Percentiles rank a stretch among this genome's conserved stretches.
Evolutionary conservation across 1,140 invertebrate species (phyloP).

Genomic region (Oryctes rhinoceros): DNA sequence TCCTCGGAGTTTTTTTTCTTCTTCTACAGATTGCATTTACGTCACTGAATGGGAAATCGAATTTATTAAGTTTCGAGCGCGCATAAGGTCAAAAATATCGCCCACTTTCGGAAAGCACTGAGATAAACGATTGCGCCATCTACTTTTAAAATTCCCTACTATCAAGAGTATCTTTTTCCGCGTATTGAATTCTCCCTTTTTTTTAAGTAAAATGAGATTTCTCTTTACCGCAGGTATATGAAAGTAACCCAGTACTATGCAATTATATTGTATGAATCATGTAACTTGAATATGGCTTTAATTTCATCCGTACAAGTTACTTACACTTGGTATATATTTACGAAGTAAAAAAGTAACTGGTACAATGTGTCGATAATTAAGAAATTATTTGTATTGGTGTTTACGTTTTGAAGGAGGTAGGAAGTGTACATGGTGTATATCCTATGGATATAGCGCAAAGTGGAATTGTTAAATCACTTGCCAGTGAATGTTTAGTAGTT

Average conservation of each 20-base stretch:
- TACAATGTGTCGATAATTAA: constrained; percentile 4
- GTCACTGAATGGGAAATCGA: background rate
- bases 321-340: background rate
- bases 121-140: too few relatives aligned
- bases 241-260: constrained; percentile 2
- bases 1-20: background rate
- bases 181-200: too few relatives aligned
- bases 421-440: constrained; percentile 5
- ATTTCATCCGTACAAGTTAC: background rate
- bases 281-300: background rate
- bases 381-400: constrained; percentile 5
- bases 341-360: background rate
- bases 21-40: background rate
- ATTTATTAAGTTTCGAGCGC: background rate
- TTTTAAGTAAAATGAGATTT: background rate
- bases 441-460: background rate
- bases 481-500: constrained; percentile 15
- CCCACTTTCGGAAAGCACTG: too few relatives aligned
- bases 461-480: constrained; percentile 17
- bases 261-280: constrained; percentile 1
- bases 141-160: too few relatives aligned
- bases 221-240: background rate
- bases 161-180: too few relatives aligned
- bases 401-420: constrained; percentile 15
- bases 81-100: background rate